Evolutionary conservation across 2,113 vertebrate species (phyloP), one percentile per base, ranked within the genome.

Genomic region (Mustela lutreola): DNA sequence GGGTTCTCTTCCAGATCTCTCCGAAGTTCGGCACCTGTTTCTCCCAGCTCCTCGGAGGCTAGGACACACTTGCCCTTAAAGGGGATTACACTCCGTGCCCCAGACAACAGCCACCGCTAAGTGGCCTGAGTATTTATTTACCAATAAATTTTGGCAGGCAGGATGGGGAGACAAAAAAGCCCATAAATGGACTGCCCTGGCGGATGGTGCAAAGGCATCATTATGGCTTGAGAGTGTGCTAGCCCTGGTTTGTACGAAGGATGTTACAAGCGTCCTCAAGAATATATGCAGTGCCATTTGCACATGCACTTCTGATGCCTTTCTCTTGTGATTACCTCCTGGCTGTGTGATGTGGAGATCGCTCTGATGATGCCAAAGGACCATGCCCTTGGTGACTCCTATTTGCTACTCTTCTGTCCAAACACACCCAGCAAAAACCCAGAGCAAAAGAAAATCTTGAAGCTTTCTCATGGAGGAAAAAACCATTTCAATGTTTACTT

Each of bases 11-110:
- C 82, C 56, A 14, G 22, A 36, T 88, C 71, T 63, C 82, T 97
- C 36, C 95, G 28, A 91, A 88, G 92, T 81, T 45, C 11, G 18
- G 58, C 60, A 86, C 75, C 58, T 73, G 95, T 67, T 88, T 86
- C 87, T 94, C 82, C 80, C 42, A 82, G 45, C 45, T 93, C 65
- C 84, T 50, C 28, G 15, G 65, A 58, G n/a, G 45, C n/a, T 36
- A 28, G 3, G 7, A 53, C 28, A 56, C 71, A 63, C 42, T 63
- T 42, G 19, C 16, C 76, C 24, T 97, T 91, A 48, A 81, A 84
- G 79, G 21, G 12, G 11, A 31, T 36, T 36, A 50, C 2, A 26
- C 70, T 28, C 67, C 53, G 7, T 11, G n/a, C 58, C 73, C 73
- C 53, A 12, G 50, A 67, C 19, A 76, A 48, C 0, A 24, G 65